Evolutionary conservation across 2,888 invertebrate species (phyloP), one percentile per base, ranked within the genome.

Genomic region (Machimus rusticus): DNA sequence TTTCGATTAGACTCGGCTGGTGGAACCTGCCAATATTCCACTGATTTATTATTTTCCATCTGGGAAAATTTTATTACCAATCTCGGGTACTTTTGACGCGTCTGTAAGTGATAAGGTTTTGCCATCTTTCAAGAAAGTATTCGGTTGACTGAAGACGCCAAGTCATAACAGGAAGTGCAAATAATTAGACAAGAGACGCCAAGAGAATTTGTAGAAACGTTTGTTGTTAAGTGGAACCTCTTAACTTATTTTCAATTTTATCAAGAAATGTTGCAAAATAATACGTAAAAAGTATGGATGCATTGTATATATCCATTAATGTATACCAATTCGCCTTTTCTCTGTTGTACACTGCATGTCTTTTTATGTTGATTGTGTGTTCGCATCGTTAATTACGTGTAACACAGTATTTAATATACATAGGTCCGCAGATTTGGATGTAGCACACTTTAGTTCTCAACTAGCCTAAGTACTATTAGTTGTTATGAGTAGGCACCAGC

Each of bases 21-120:
- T 12, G 37, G 37, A 77, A 78, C 39, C 46, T 78, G 43, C 46
- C 78, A 78, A 78, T 39, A 28, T 78, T 46, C 28, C 46, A 46
- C 23, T 79, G 79, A 79, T 79, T 79, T 79, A 79, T 79, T 79
- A 79, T 79, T 79, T 79, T 79, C 28, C 51, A 79, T 66, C 66
- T 28, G 46, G 28, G 79, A 12, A 51, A 55, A 79, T 79, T 79
- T 79, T 34, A 79, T 28, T 79, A 46, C 79, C 51, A 66, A 66
- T 79, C 51, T 79, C 31, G 51, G 46, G 19, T 78, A 43, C 51
- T 37, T 51, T 79, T 51, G 55, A 39, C 51, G 79, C 51, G 79
- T 51, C 31, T 79, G 4, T 28, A 79, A 79, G 2, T 79, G 79
- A 79, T 79, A 79, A 79, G 2, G n/a, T 43, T 78, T 19, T 76